Evolutionary conservation across 2,113 vertebrate genomes (phyloP), one percentile per base, ranked within the genome.

Genomic region (Ranitomeya imitator): DNA sequence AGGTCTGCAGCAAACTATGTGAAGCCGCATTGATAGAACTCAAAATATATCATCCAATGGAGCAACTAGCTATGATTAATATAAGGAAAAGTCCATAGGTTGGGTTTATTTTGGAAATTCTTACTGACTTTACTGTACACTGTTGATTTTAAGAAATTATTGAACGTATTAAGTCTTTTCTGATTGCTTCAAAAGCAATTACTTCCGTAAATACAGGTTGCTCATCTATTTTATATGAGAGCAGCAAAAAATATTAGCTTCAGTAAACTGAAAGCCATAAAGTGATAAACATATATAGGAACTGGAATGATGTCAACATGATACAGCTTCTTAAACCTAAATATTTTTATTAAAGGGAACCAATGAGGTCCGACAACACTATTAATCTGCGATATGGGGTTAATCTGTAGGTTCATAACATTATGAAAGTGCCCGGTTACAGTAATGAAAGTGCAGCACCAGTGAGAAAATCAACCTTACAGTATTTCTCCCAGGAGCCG

Each of bases 11-110:
- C 14, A 73, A 89, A 79, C 76, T 74, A 76, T 79, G 13, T 74
- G 31, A 60, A 51, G 76, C 84, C 59, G 54, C 31, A 69, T 89
- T 85, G 76, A 80, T 80, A 13, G 57, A 76, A 37, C 52, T 73
- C 52, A 60, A 55, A 81, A 57, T 87, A 87, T 52, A 87, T 71
- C 37, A 26, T 61, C 74, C 65, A 16, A 55, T 61, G 21, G 45
- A 80, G 77, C 86, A 77, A 80, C 57, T 81, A 45, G 31, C 77
- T 73, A 81, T 87, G 86, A 87, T 87, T 57, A 54, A 87, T 87
- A 8, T 79, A 71, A 55, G 86, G 78, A 87, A 81, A 26, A 60
- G 63, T 73, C 80, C 18, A 71, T 55, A 80, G 78, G 26, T 57
- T 87, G 54, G 51, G 65, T 87, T 71, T 81, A 73, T 81, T 71